Evolutionary conservation across 2,888 invertebrate genomes (phyloP), one percentile per base, ranked within the genome.

Genomic region (Thysanoteuthis rhombus): DNA sequence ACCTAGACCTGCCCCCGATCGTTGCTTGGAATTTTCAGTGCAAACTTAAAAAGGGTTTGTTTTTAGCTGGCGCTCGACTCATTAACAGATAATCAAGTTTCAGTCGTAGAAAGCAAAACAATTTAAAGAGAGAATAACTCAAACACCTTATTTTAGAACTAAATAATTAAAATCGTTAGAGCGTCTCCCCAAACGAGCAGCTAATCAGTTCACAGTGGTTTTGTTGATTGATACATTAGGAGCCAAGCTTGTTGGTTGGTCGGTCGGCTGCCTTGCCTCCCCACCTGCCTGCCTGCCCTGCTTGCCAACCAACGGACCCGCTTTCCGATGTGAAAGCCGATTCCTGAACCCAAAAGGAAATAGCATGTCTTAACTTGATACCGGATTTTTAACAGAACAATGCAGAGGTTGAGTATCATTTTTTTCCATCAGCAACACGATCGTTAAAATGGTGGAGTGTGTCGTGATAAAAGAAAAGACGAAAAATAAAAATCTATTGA

Each of bases 51-150:
- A n/a, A 8, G 4, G 1, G 25, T 58, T 58, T 58, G 25, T 58
- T 58, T 16, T n/a, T 36, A n/a, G 75, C n/a, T 16, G 36, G 10
- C 4, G 16, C 2, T 75, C 19, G n/a, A 75, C 75, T 75, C 75
- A 75, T 75, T 75, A 75, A n/a, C 75, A 75, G 75, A 75, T 75
- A n/a, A 75, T 75, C 75, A n/a, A 75, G 75, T 75, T 75, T n/a
- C 75, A 36, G n/a, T 75, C 12, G n/a, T n/a, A 75, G 10, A 75
- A 75, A 75, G 36, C n/a, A 75, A 75, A n/a, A 75, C 75, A 75
- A 75, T 75, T 75, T 75, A 75, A 32, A 58, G 25, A 58, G 75
- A 75, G 75, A 75, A n/a, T 3, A 36, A 75, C 75, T 4, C 16
- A 10, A 8, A 12, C 36, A 8, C 75, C 75, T 36, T 36, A 75